These are phyloP conservation scores for Notothenia rossii DNA, from an alignment of 2,113 vertebrate species.

Conservation along the genomic window DNA sequence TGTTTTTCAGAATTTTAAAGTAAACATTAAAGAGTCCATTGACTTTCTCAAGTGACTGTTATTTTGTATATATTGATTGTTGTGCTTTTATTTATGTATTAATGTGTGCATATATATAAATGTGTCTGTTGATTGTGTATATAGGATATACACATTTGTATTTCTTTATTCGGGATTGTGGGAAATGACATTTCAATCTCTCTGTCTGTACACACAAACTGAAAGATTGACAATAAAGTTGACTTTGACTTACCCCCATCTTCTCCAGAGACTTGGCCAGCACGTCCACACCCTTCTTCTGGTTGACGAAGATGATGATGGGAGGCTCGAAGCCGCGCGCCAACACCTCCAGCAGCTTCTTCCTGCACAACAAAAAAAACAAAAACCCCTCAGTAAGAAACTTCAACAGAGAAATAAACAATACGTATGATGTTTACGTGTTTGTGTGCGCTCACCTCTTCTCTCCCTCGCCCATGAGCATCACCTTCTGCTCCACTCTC, in stretches of 20 bases:
- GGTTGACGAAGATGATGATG: conserved; percentile 99
- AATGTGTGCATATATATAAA: too few relatives aligned
- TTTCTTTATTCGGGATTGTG: too few relatives aligned
- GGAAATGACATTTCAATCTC: too few relatives aligned
- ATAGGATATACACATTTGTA: too few relatives aligned
- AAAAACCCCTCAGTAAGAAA: conserved; percentile 26
- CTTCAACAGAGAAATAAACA: accelerated
- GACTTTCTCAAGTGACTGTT: too few relatives aligned
- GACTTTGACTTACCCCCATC: conserved; percentile 90
- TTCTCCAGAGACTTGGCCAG: conserved; percentile 98
- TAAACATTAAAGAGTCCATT: too few relatives aligned
- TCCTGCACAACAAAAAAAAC: conserved; percentile 82
- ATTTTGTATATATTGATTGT: too few relatives aligned
- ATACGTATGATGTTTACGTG: not conserved
- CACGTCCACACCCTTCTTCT: conserved; percentile 98
- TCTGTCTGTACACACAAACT: too few relatives aligned
- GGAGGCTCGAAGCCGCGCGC: conserved; percentile 95
- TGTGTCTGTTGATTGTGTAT: too few relatives aligned
- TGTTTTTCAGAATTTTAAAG: not conserved
- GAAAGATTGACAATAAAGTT: too few relatives aligned
- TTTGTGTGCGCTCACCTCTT: conserved; percentile 87
- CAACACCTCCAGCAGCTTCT: conserved; percentile 95
- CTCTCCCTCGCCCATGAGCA: conserved; percentile 97
- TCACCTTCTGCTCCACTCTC: conserved; percentile 96
- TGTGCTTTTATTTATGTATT: too few relatives aligned